Percentiles rank a stretch among this genome's conserved stretches.
Evolutionary conservation across 2,113 vertebrate species (phyloP).

Genomic region (Grammomys surdaster): DNA sequence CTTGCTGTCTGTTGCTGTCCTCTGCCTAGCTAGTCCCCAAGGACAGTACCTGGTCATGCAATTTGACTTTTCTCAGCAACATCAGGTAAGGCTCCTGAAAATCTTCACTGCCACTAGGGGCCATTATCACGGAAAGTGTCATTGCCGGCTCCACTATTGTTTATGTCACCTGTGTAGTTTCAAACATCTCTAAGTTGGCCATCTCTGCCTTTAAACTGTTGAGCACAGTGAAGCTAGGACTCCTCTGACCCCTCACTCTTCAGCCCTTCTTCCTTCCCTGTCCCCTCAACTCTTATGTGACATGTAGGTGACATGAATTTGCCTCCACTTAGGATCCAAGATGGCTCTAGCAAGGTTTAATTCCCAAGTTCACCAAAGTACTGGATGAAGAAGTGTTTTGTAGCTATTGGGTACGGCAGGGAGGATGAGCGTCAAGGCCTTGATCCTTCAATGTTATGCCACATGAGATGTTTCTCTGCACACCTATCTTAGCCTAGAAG

Average conservation of each 20-base stretch:
- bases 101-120: not conserved
- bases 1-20: not conserved
- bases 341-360: not conserved
- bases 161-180: not conserved
- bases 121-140: not conserved
- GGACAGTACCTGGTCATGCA: not conserved
- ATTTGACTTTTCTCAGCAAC: not conserved
- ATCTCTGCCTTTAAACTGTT: not conserved
- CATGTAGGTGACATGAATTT: not conserved
- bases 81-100: constrained; percentile 30
- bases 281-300: not conserved
- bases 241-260: not conserved
- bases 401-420: not conserved
- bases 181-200: not conserved
- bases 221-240: not conserved
- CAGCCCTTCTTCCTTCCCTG: not conserved
- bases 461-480: not conserved
- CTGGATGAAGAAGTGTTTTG: not conserved
- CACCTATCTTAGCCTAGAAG: not conserved
- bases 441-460: not conserved
- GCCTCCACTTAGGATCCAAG: not conserved
- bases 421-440: not conserved
- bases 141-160: not conserved
- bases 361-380: not conserved
- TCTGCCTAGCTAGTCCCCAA: not conserved